Percentiles rank a stretch among this genome's conserved stretches.
Conservation (phyloP, 2,113 vertebrate species). For the Oryzias woworae region DNA sequence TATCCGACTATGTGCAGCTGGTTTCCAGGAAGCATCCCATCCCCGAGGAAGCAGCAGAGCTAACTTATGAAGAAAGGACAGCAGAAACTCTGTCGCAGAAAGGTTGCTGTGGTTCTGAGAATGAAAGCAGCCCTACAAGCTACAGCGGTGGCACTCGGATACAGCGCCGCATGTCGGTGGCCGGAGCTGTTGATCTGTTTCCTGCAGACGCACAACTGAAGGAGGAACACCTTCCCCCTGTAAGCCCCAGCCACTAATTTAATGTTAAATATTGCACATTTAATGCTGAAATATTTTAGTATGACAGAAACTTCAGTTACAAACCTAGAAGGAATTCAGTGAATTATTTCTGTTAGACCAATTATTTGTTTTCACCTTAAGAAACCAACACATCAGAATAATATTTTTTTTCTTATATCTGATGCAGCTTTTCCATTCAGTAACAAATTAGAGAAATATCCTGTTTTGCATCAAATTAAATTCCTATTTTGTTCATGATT, state of each 20-base stretch:
- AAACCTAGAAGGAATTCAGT: too few species aligned
- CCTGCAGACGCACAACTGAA: conserved; percentile 77
- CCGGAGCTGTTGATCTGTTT: conserved; percentile 85
- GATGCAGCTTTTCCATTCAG: neutral
- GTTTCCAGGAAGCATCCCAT: conserved; percentile 83
- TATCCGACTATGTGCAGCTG: conserved; percentile 91
- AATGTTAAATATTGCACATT: too few species aligned
- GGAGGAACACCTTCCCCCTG: conserved; percentile 84
- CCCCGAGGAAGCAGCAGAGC: conserved; percentile 83
- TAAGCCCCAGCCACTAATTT: conserved; percentile 79
- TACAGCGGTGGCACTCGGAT: conserved; percentile 66
- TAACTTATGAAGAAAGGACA: conserved; percentile 47
- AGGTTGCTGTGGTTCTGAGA: conserved; percentile 31
- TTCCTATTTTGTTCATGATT: too few species aligned
- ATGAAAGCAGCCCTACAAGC: conserved; percentile 34
- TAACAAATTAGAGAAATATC: too few species aligned
- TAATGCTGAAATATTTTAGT: too few species aligned
- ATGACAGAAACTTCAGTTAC: too few species aligned
- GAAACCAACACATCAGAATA: too few species aligned
- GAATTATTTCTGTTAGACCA: too few species aligned
- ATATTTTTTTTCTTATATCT: neutral
- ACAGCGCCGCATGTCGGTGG: conserved; percentile 87
- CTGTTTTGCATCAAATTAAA: too few species aligned
- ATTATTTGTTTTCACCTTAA: too few species aligned
- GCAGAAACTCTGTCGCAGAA: conserved; percentile 14